Base-by-base conservation (phyloP, 2,113 vertebrate genomes). In the Pseudorhombus dupliciocellatus region DNA sequence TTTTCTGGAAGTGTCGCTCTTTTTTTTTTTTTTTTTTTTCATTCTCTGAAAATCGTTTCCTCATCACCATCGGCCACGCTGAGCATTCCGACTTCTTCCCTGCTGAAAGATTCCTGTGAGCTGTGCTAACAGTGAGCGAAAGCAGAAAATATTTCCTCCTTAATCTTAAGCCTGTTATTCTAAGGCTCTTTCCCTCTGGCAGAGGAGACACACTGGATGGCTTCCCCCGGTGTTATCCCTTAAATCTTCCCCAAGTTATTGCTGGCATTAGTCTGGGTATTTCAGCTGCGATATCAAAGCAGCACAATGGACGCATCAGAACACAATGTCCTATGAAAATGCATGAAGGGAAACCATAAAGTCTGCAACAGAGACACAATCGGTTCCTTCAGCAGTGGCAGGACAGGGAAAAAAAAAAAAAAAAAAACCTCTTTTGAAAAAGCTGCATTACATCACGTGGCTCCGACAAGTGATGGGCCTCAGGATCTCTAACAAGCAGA, bases 211-310 rank as follows among this genome's bases (percentile, higher is more conserved):
- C 75, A 83, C 68, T 84, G 68, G 78, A 81, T 79, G 66, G 84
- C 56, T 78, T 84, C 86, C 72, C 77, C 77, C 80, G 65, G 6
- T 56, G 79, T 85, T 89, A 90, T 90, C 83, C 82, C 55, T 65
- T 78, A 85, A 91, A 89, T 88, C 78, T 77, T 74, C 42, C 62
- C 69, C 75, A 79, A 81, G 78, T 89, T 87, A 89, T 90, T 89
- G 79, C 86, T 74, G 74, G 80, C 77, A 85, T 88, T 73, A 70
- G 63, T 84, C 65, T 60, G 75, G 69, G 67, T 87, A 54, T 89
- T 87, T 86, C 83, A 84, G 80, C 87, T 84, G 82, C n/a, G 72
- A 77, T 85, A 86, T 88, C 77, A 88, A 87, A 83, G 86, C 66
- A 63, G 70, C 26, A 77, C 70, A 75, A 72, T 37, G 42, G 63